Evolutionary conservation across 2,888 invertebrate genomes (phyloP).

Genomic region (Drosophila falleni): DNA sequence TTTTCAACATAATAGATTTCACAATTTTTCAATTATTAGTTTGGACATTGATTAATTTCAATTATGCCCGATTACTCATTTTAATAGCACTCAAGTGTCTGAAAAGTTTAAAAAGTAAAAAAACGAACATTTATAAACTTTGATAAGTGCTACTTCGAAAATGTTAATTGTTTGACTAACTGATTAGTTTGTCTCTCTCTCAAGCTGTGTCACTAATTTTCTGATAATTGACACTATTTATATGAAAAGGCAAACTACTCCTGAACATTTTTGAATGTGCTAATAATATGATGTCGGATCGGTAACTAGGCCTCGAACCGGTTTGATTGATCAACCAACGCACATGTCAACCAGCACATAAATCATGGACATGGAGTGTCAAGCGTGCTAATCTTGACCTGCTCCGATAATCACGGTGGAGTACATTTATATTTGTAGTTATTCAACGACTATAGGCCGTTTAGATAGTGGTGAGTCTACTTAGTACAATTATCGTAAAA

Average conservation of each 20-base stretch:
- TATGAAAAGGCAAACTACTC: slow-evolving; percentile 8
- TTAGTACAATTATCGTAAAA: neutral
- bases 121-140: slow-evolving; percentile 13
- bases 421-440: slow-evolving; percentile 19
- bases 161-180: slow-evolving; percentile 26
- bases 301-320: slow-evolving; percentile 37
- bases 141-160: slow-evolving; percentile 30
- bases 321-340: slow-evolving; percentile 55
- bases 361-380: slow-evolving; percentile 59
- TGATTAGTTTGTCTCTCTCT: slow-evolving; percentile 34
- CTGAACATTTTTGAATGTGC: slow-evolving; percentile 20
- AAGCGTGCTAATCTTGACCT: slow-evolving; percentile 63
- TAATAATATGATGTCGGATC: slow-evolving; percentile 14
- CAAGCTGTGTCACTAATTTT: slow-evolving; percentile 31
- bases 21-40: slow-evolving; percentile 12
- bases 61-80: slow-evolving; percentile 50
- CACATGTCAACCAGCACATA: slow-evolving; percentile 48
- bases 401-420: slow-evolving; percentile 66
- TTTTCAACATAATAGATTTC: slow-evolving; percentile 12
- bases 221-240: slow-evolving; percentile 42
- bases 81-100: slow-evolving; percentile 60
- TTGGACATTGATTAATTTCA: slow-evolving; percentile 50
- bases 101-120: slow-evolving; percentile 22
- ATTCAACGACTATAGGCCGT: neutral
- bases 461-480: slow-evolving; percentile 1